Percentiles rank a stretch among this genome's conserved stretches.
Conservation (phyloP, 2,797 vertebrate genomes). For the Pipistrellus nathusii region DNA sequence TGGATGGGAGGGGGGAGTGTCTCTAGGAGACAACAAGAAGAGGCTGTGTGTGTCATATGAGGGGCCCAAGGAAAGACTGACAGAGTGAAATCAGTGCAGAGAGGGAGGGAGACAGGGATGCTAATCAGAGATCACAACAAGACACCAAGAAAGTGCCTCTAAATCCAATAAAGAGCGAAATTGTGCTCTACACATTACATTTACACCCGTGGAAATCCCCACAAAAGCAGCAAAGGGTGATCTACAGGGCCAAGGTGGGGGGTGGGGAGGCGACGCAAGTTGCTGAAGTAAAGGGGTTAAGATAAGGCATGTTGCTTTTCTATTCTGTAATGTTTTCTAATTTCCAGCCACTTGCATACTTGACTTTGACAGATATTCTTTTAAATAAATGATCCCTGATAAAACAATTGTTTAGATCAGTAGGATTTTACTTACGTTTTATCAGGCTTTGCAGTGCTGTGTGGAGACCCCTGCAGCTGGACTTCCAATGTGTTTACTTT, state of each 20-base stretch:
- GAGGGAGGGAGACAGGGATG: background rate
- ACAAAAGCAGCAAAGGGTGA: background rate
- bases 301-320: background rate
- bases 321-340: background rate
- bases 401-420: background rate
- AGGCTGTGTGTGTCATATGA: background rate
- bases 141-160: background rate
- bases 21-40: background rate
- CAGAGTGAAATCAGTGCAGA: background rate
- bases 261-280: no score
- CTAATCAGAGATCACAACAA: background rate
- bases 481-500: background rate
- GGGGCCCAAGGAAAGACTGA: background rate
- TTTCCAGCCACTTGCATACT: constrained; percentile 33
- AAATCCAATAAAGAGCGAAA: background rate
- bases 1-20: background rate
- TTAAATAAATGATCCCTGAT: background rate
- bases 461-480: background rate
- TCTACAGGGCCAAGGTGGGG: background rate
- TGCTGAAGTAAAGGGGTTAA: background rate
- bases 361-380: background rate
- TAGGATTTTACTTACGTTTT: constrained; percentile 5
- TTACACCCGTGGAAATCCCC: background rate
- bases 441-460: background rate
- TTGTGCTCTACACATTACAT: background rate